Conservation (phyloP, 2,113 vertebrate species). For the Rhinoderma darwinii region DNA sequence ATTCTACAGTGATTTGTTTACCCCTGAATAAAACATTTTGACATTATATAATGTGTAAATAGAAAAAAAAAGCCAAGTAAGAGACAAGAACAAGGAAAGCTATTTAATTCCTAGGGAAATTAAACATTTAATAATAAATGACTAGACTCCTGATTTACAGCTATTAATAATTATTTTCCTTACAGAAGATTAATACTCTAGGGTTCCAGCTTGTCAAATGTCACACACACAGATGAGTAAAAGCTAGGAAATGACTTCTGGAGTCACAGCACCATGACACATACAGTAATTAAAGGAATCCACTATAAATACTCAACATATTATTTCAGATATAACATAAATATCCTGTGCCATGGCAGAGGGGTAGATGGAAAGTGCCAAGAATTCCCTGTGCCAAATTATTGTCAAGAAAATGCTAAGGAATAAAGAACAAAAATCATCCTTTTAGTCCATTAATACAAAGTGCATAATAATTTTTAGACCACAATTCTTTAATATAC, state of each 20-base stretch:
- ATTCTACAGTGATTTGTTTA: background rate
- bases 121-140: conserved; percentile 24
- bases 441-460: too few species aligned
- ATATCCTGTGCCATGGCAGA: background rate
- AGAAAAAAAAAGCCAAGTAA: background rate
- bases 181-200: conserved; percentile 21
- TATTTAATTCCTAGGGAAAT: background rate
- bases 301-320: background rate
- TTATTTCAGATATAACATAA: background rate
- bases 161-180: conserved; percentile 22
- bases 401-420: background rate
- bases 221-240: background rate
- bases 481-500: too few species aligned
- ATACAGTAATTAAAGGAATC: conserved; percentile 3
- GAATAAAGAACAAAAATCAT: background rate
- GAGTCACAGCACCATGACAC: background rate
- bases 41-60: background rate
- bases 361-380: background rate
- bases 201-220: background rate
- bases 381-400: background rate
- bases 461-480: background rate
- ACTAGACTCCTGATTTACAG: conserved; percentile 13
- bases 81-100: background rate
- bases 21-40: background rate
- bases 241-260: background rate